These are phyloP conservation scores for Holacanthus passer DNA, from an alignment of 2,113 vertebrate species.

Conservation along the genomic window DNA sequence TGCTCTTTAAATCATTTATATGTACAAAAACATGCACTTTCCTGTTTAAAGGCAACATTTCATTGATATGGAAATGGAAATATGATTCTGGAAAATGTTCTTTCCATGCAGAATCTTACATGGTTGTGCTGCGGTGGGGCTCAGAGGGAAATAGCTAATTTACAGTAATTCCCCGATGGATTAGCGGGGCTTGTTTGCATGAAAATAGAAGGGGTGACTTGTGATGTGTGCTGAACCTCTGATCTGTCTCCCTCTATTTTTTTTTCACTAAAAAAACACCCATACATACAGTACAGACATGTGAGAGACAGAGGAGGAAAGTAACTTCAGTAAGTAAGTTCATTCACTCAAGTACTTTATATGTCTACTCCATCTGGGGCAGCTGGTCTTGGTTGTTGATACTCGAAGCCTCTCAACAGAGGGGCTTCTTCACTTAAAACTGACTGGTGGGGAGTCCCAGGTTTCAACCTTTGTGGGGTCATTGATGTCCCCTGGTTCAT, in stretches of 20 bases:
- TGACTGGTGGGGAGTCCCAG: too few relatives aligned
- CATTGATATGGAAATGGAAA: slow-evolving; percentile 26
- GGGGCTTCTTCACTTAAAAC: too few relatives aligned
- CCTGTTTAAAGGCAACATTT: slow-evolving; percentile 1
- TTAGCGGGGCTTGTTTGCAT: slow-evolving; percentile 47
- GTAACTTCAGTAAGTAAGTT: too few relatives aligned
- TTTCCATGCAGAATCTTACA: not conserved
- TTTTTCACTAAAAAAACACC: not conserved
- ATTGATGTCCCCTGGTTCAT: too few relatives aligned
- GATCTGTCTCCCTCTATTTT: slow-evolving; percentile 3
- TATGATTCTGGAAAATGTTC: slow-evolving; percentile 16
- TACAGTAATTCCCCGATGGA: slow-evolving; percentile 40
- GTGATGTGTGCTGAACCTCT: slow-evolving; percentile 15
- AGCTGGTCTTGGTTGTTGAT: too few relatives aligned
- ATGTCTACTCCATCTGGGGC: too few relatives aligned
- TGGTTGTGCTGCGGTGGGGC: slow-evolving; percentile 11
- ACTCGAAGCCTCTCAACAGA: too few relatives aligned
- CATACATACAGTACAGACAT: not conserved
- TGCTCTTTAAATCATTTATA: slow-evolving; percentile 15
- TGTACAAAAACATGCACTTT: slow-evolving; percentile 12
- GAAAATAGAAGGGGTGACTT: slow-evolving; percentile 30
- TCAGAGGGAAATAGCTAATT: slow-evolving; percentile 40
- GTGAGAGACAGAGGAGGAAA: not conserved
- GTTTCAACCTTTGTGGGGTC: too few relatives aligned
- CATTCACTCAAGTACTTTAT: too few relatives aligned